Percentiles rank a stretch among this genome's conserved stretches.
Evolutionary conservation across 2,888 invertebrate genomes (phyloP).

Genomic region (Augiades crinisus): DNA sequence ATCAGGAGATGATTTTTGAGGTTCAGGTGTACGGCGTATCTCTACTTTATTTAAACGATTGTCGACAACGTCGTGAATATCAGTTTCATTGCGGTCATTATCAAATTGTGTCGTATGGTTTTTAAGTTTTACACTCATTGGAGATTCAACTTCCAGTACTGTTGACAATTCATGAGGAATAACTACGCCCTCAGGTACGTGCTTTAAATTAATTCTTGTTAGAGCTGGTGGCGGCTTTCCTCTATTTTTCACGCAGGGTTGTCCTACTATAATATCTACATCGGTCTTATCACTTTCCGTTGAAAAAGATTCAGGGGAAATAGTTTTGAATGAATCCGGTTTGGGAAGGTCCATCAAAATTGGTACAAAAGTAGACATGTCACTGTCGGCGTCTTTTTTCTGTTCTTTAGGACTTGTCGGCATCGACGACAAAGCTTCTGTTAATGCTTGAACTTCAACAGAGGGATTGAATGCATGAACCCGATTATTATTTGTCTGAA

Average conservation of each 20-base stretch:
- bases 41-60: constrained; percentile 20
- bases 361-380: constrained; percentile 44
- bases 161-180: constrained; percentile 84
- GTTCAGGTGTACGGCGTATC: neutral
- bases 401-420: constrained; percentile 28
- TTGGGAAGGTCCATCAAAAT: constrained; percentile 61
- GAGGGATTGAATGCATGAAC: constrained; percentile 7
- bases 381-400: constrained; percentile 25
- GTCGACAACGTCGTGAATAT: constrained; percentile 27
- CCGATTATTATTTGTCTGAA: neutral
- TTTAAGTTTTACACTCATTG: constrained; percentile 76
- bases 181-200: constrained; percentile 49
- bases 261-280: constrained; percentile 27
- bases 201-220: constrained; percentile 59
- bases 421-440: constrained; percentile 12
- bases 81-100: constrained; percentile 30
- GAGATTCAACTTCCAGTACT: constrained; percentile 85
- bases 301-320: constrained; percentile 27
- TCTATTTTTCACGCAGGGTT: constrained; percentile 41
- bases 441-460: constrained; percentile 11
- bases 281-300: constrained; percentile 31
- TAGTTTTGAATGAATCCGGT: constrained; percentile 42
- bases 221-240: constrained; percentile 69
- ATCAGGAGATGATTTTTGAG: constrained; percentile 35
- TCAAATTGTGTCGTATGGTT: constrained; percentile 48